These are phyloP conservation scores for Xylocopa sonorina DNA, from an alignment of 1,140 invertebrate genomes.

Conservation along the genomic window DNA sequence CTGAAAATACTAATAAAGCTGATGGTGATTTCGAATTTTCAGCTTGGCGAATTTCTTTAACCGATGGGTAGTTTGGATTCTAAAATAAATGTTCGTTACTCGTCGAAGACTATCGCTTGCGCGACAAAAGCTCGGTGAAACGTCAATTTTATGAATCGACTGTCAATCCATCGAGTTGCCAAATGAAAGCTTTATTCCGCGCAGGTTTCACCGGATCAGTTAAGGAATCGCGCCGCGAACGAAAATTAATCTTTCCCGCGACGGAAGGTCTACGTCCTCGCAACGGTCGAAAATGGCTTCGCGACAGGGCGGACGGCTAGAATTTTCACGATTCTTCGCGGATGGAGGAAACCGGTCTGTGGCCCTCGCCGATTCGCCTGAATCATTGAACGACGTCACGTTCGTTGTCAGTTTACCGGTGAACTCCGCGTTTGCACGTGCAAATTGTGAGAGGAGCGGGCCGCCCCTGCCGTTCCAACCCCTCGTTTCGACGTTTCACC, in stretches of 20 bases:
- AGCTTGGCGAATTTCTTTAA: too few species aligned
- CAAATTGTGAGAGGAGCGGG: slow-evolving; percentile 42
- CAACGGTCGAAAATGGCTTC: slow-evolving; percentile 32
- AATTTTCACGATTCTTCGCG: slow-evolving; percentile 42
- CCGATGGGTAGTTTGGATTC: too few species aligned
- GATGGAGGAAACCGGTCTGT: slow-evolving; percentile 6
- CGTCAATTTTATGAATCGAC: too few species aligned
- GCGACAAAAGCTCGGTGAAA: too few species aligned
- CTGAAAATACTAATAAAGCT: too few species aligned
- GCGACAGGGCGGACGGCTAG: slow-evolving; percentile 12
- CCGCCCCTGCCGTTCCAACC: not conserved
- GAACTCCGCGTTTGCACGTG: slow-evolving; percentile 60
- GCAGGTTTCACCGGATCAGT: not conserved
- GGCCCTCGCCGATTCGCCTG: slow-evolving; percentile 42
- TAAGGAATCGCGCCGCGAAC: not conserved
- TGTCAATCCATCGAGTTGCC: too few species aligned
- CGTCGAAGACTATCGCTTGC: too few species aligned
- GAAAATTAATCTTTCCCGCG: slow-evolving; percentile 28
- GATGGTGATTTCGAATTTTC: too few species aligned
- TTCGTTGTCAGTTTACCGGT: slow-evolving; percentile 71
- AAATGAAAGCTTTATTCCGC: not conserved
- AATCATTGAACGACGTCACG: slow-evolving; percentile 71
- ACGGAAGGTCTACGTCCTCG: slow-evolving; percentile 46
- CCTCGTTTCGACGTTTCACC: slow-evolving; percentile 2
- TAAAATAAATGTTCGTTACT: too few species aligned